phyloP scores from a whole-genome alignment of 2,113 vertebrate species.

The Cervus canadensis region DNA sequence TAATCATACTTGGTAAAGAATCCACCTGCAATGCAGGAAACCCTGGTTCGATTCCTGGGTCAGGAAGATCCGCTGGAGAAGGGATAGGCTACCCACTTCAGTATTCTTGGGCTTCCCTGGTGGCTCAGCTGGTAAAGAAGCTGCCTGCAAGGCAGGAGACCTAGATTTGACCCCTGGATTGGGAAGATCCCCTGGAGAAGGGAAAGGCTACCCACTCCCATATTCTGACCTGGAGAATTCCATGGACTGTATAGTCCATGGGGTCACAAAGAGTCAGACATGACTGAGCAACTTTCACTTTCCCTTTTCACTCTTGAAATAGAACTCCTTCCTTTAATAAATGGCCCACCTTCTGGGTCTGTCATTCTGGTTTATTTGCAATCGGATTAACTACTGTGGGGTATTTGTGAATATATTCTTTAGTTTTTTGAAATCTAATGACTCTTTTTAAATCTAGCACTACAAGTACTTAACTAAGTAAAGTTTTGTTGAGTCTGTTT shows the following conservation, averaged over 20 bases:
- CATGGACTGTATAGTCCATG: neutral
- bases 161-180: neutral
- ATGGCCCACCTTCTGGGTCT: neutral
- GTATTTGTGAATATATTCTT: constrained; percentile 24
- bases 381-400: neutral
- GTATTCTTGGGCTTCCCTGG: neutral
- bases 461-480: neutral
- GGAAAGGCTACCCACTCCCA: neutral
- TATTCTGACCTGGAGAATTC: neutral
- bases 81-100: neutral
- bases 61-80: neutral
- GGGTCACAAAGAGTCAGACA: neutral
- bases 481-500: constrained; percentile 14
- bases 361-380: constrained; percentile 8
- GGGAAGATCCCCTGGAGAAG: neutral
- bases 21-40: neutral
- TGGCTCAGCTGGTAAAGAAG: neutral
- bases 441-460: neutral
- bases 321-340: neutral
- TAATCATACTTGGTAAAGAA: neutral
- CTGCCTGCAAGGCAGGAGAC: neutral
- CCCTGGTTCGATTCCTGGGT: neutral
- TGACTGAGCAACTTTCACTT: neutral
- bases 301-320: neutral
- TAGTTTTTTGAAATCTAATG: constrained; percentile 13